Base-by-base conservation (phyloP, 1,140 invertebrate species). In the Frieseomelitta varia region DNA sequence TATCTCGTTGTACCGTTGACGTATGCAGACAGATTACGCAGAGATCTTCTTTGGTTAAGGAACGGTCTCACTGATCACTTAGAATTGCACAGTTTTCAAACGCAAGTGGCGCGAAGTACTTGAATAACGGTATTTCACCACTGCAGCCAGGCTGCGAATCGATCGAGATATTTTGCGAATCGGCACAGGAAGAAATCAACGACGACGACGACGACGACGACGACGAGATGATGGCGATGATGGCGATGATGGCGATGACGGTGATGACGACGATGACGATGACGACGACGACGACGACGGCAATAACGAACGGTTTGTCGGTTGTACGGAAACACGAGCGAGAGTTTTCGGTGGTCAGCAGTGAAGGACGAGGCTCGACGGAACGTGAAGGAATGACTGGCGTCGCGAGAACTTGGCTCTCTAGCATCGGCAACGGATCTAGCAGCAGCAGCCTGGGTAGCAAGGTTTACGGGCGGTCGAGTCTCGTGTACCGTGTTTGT, bases 1-100 rank as follows among this genome's bases (percentile, higher is more conserved):
- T 53, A 68, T 34, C 79, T 17, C 27, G 51, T 65, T 61, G 24
- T 61, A 61, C 12, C 24, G n/a, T n/a, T n/a, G n/a, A 17, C 15
- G 63, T n/a, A 78, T 8, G 39, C 39, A 47, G 39, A 8, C 39
- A 47, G 39, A 47, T 47, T 47, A 47, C 39, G 39, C 8, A 47
- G 39, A 47, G 47, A 61, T n/a, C n/a, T 63, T 39, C 71, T 55
- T 65, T 8, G 39, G 39, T 47, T 39, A 34, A 39, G 55, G 61
- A 79, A n/a, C 47, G 65, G 55, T 79, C 78, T 85, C 86, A 88
- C 89, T 84, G 88, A 79, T 88, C 87, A 88, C 87, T 88, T 61
- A 56, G 81, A 83, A 82, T 61, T 47, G 78, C 87, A 88, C 87
- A 88, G 87, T 85, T 88, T 85, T 78, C 83, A 76, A 76, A 74